phyloP scores from a whole-genome alignment of 2,797 vertebrate genomes.

The Propithecus deckenii region DNA sequence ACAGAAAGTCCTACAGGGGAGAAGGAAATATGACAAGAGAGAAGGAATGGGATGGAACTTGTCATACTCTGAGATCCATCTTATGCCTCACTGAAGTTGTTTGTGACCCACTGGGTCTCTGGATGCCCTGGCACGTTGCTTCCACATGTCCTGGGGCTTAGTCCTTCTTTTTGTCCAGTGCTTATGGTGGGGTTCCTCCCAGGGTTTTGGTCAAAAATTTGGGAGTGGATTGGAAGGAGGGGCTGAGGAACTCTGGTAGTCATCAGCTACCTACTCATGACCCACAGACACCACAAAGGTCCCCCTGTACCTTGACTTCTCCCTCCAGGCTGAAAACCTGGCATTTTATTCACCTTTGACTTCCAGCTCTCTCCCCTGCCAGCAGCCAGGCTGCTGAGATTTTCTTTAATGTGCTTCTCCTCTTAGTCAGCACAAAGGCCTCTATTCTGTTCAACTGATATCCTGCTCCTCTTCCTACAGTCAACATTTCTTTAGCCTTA shows the following conservation, averaged over 20 bases:
- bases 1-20: not conserved
- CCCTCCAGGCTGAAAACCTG: not conserved
- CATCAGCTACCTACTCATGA: not conserved
- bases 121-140: not conserved
- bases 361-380: not conserved
- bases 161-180: not conserved
- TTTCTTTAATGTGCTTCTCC: conserved; percentile 53
- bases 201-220: not conserved
- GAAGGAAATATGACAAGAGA: not conserved
- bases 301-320: not conserved
- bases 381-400: conserved; percentile 20
- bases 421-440: conserved; percentile 69
- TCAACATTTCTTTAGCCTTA: conserved; percentile 76
- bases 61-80: not conserved
- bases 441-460: conserved; percentile 59
- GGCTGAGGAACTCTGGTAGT: not conserved
- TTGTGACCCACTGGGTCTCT: not conserved
- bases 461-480: conserved; percentile 53
- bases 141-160: not conserved
- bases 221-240: not conserved
- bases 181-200: not conserved
- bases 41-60: not conserved
- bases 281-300: not conserved
- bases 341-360: not conserved
- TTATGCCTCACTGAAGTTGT: not conserved